These are phyloP conservation scores for Tor tambroides DNA, from an alignment of 2,113 vertebrate genomes.

Conservation along the genomic window DNA sequence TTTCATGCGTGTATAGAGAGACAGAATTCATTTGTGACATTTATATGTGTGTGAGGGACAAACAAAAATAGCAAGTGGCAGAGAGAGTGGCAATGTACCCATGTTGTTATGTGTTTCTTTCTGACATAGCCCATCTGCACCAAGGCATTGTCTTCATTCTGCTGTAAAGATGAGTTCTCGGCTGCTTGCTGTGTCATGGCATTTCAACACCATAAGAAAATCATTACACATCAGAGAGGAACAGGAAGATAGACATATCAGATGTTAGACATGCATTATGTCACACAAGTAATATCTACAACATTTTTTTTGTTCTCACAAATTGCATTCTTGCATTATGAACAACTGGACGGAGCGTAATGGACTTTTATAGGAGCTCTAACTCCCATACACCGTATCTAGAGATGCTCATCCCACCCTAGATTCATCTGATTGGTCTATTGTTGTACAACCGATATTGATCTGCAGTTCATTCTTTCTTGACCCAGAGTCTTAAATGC, in stretches of 20 bases:
- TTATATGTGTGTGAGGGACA: conserved; percentile 30
- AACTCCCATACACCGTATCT: background rate
- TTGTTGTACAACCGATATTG: background rate
- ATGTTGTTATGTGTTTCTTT: background rate
- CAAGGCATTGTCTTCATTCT: background rate
- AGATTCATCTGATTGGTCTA: background rate
- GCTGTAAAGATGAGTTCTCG: background rate
- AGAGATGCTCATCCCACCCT: too few relatives aligned
- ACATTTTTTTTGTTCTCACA: background rate
- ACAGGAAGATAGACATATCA: background rate
- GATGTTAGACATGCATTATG: background rate
- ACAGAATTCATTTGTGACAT: conserved; percentile 1
- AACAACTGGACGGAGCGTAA: background rate
- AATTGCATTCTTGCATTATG: background rate
- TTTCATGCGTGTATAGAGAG: background rate
- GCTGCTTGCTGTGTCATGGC: conserved; percentile 12
- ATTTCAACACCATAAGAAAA: conserved; percentile 10
- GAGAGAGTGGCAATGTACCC: background rate
- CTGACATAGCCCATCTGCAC: conserved; percentile 22
- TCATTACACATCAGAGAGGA: conserved; percentile 7
- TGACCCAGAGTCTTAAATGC: background rate
- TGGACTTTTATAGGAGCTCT: background rate
- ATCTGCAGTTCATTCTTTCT: too few relatives aligned
- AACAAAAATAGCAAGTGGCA: conserved; percentile 17
- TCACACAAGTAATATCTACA: background rate